Conservation (phyloP, 1,140 invertebrate genomes). For the Protaetia brevitarsis region DNA sequence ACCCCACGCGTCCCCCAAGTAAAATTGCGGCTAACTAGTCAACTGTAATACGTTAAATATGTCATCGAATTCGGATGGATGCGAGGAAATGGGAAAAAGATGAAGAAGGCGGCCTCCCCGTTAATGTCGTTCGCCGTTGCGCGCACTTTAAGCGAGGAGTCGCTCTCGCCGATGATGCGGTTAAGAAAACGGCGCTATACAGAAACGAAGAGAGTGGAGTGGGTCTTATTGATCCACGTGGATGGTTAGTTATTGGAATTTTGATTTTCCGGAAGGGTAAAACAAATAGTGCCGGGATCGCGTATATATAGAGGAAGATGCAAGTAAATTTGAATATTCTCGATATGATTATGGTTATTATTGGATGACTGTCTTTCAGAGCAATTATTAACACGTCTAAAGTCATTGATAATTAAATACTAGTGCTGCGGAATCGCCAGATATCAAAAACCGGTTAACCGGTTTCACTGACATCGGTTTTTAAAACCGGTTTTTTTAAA, state of each 20-base stretch:
- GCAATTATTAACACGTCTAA: no score
- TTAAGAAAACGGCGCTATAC: not conserved
- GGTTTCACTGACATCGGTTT: no score
- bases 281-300: not conserved
- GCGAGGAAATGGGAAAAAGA: not conserved
- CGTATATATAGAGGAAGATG: no score
- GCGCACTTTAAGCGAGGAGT: not conserved
- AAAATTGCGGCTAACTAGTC: slow-evolving; percentile 23
- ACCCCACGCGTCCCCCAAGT: not conserved
- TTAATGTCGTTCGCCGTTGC: not conserved
- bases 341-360: no score
- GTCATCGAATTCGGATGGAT: not conserved
- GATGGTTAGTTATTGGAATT: slow-evolving; percentile 6
- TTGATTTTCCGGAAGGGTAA: not conserved
- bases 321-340: no score
- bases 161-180: not conserved
- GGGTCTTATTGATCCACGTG: slow-evolving; percentile 8
- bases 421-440: no score
- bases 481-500: no score
- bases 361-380: no score
- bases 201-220: not conserved
- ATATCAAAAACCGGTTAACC: no score
- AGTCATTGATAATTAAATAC: no score
- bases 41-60: slow-evolving; percentile 22
- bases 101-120: not conserved